Percentiles rank a stretch among this genome's conserved stretches.
Evolutionary conservation across 2,888 invertebrate genomes (phyloP).

Genomic region (Eupithecia centaureata): DNA sequence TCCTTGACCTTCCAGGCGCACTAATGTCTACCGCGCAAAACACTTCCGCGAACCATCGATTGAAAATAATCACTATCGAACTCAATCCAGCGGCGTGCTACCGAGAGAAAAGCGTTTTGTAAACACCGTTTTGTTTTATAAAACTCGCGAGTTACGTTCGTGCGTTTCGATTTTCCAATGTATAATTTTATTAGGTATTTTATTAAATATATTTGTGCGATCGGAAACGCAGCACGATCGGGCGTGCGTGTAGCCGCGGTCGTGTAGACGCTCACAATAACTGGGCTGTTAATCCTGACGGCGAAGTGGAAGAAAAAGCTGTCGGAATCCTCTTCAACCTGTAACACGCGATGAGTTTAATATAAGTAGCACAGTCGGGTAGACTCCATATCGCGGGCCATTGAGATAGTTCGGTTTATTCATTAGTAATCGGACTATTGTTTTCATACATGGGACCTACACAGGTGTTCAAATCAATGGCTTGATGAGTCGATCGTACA

Average conservation of each 20-base stretch:
- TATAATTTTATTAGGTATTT: conserved; percentile 37
- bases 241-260: conserved; percentile 66
- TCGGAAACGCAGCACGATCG: conserved; percentile 48
- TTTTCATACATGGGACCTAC: conserved; percentile 23
- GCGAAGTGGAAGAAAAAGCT: conserved; percentile 52
- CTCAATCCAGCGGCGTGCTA: conserved; percentile 32
- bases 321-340: conserved; percentile 38
- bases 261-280: conserved; percentile 68
- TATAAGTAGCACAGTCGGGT: conserved; percentile 27
- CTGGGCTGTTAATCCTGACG: conserved; percentile 41
- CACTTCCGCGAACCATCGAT: conserved; percentile 59
- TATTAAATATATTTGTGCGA: conserved; percentile 37
- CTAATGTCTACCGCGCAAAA: conserved; percentile 47
- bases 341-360: conserved; percentile 40
- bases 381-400: conserved; percentile 40
- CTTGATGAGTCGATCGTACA: conserved; percentile 3
- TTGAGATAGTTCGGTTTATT: conserved; percentile 42
- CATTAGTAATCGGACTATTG: conserved; percentile 42
- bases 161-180: conserved; percentile 53
- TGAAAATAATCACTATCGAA: conserved; percentile 50
- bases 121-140: conserved; percentile 62
- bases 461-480: conserved; percentile 33
- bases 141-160: conserved; percentile 50
- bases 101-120: conserved; percentile 47
- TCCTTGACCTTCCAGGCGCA: conserved; percentile 64